phyloP scores from a whole-genome alignment of 1,140 invertebrate species.

The Camponotus floridanus region DNA sequence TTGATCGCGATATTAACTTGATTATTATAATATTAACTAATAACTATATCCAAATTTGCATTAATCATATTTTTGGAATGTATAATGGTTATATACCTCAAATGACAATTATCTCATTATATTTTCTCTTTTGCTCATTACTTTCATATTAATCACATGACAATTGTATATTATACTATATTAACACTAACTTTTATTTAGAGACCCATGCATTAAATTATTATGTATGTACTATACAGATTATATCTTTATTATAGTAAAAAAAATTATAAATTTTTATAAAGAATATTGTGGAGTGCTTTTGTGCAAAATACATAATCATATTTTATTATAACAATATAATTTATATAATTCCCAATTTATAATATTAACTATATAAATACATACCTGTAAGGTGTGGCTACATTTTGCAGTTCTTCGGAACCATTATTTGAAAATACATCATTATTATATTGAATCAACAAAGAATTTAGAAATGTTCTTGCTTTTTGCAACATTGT shows the following conservation, averaged over 20 bases:
- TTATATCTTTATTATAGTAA: background rate
- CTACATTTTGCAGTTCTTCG: constrained; percentile 36
- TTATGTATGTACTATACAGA: background rate
- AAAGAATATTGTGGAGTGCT: background rate
- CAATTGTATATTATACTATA: constrained; percentile 49
- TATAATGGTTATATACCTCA: constrained; percentile 64
- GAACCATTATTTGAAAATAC: constrained; percentile 52
- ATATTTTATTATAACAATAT: background rate
- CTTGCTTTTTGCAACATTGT: constrained; percentile 76
- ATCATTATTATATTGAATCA: constrained; percentile 76
- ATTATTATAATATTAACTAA: constrained; percentile 2
- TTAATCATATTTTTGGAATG: constrained; percentile 36
- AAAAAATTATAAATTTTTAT: background rate
- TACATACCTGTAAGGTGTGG: constrained; percentile 57
- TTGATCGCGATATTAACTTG: background rate
- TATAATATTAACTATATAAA: background rate
- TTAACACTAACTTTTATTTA: background rate
- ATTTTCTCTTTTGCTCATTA: background rate
- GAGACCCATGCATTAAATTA: background rate
- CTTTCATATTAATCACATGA: constrained; percentile 63
- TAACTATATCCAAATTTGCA: background rate
- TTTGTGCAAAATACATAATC: background rate
- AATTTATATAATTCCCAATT: constrained; percentile 22
- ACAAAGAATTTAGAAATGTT: constrained; percentile 76
- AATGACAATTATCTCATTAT: constrained; percentile 68